Evolutionary conservation across 2,797 vertebrate species (phyloP), one percentile per base, ranked within the genome.

Genomic region (Microchirus variegatus): DNA sequence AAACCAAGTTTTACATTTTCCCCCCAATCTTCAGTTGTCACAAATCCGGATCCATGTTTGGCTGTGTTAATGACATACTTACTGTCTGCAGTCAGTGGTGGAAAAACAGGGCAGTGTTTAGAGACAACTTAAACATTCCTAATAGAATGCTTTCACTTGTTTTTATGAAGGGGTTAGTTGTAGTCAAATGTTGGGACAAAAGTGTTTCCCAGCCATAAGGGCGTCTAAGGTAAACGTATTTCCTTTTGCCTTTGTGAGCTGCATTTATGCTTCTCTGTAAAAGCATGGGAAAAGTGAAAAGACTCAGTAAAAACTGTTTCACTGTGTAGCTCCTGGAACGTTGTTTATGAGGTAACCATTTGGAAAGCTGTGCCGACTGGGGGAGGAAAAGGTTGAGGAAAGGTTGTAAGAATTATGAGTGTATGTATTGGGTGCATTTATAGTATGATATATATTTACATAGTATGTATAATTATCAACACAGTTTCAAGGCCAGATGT

Each of bases 281-380:
- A 83, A 75, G 9, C 49, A 9, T n/a, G 31, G 45, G 72, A 58
- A 66, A 76, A 78, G 63, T 56, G 42, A 71, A 79, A 77, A 72
- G 63, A 56, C 66, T 68, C 36, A 49, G 45, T 78, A 57, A 84
- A 78, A 80, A 65, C 54, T 22, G 53, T 59, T 80, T 75, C 48
- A 55, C 49, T 65, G 57, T 61, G 42, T 17, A 56, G 55, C 67
- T 82, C 62, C 68, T 75, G 75, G 60, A 85, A 55, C 45, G 22
- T 41, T 72, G 64, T 86, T 88, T 73, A 85, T 70, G 73, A 83
- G 80, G 52, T 70, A 54, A 81, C 66, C 42, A 18, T 76, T 84
- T 69, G 72, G 60, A 73, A 79, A 63, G 47, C 52, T 85, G 82
- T 75, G 66, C 55, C 1, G 5, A 8, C 31, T 65, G 57, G 78